Evolutionary conservation across 2,888 invertebrate genomes (phyloP).

Genomic region (Andrena marginata): DNA sequence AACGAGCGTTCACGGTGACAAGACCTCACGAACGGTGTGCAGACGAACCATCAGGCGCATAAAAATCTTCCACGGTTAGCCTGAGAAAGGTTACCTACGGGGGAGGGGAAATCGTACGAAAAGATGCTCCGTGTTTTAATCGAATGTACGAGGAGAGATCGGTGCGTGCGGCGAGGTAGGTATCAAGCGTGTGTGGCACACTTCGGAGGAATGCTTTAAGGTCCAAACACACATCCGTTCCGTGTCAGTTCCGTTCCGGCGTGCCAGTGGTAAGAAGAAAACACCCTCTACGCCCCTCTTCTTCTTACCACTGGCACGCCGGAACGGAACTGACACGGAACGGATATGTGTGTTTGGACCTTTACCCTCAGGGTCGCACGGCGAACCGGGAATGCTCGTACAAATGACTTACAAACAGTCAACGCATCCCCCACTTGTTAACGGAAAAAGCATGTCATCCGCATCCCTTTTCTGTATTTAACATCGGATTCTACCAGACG

Average conservation of each 20-base stretch:
- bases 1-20: slow-evolving; percentile 30
- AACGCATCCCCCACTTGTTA: not conserved
- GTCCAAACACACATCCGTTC: no score
- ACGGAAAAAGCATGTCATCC: not conserved
- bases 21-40: no score
- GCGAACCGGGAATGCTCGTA: slow-evolving; percentile 46
- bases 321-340: no score
- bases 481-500: slow-evolving; percentile 31
- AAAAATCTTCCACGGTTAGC: not conserved
- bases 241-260: no score
- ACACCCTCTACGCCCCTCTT: no score
- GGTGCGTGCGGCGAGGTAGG: slow-evolving; percentile 27
- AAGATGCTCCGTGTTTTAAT: slow-evolving; percentile 11
- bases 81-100: not conserved
- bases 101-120: not conserved
- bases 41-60: slow-evolving; percentile 9
- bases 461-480: slow-evolving; percentile 3
- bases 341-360: no score
- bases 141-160: slow-evolving; percentile 37
- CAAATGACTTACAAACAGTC: slow-evolving; percentile 52
- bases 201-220: slow-evolving; percentile 58
- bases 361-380: slow-evolving; percentile 59
- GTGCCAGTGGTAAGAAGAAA: no score
- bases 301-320: no score
- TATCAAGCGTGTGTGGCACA: slow-evolving; percentile 60